Evolutionary conservation across 2,113 vertebrate species (phyloP), one percentile per base, ranked within the genome.

Genomic region (Halcyon senegalensis): DNA sequence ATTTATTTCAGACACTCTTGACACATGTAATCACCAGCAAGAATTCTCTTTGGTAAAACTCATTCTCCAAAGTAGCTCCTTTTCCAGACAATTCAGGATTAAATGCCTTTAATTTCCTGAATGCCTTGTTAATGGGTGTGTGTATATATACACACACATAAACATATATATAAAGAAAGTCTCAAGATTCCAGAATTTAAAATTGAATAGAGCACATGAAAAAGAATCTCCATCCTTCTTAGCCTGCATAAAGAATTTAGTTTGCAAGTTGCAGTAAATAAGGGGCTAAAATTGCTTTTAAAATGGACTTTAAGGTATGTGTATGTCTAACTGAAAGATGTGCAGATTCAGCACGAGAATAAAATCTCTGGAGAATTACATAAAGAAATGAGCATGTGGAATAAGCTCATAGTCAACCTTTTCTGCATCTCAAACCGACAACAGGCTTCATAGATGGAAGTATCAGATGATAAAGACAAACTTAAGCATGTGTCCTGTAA

Each of bases 111-210:
- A 80, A 67, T 87, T 87, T 33, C 13, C 30, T 17, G 30, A 89
- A 66, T 56, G 11, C 3, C 8, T 74, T 5, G 1, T 27, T 64
- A 43, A 46, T 11, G 24, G 4, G 13, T 19, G 25, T 30, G 9
- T 55, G 13, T 16, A 21, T 33, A 37, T 5, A 39, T 5, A 41
- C 18, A 37, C 2, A 31, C 1, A 30, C 0, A 5, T 2, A 39
- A 30, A n/a, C 3, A 18, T 3, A 59, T 59, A 8, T 24, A 59
- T 17, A 91, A 68, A 48, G 5, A 50, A 51, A 82, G 19, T 4
- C 5, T 64, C 27, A 59, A 25, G 8, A 91, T 25, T 86, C 13
- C n/a, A 64, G 21, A 76, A 68, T 27, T 78, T 33, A 11, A 73
- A 84, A 10, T 39, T 87, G 37, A 67, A 25, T 50, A 62, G 43